Conservation (phyloP, 2,113 vertebrate species). For the Platysteira castanea region DNA sequence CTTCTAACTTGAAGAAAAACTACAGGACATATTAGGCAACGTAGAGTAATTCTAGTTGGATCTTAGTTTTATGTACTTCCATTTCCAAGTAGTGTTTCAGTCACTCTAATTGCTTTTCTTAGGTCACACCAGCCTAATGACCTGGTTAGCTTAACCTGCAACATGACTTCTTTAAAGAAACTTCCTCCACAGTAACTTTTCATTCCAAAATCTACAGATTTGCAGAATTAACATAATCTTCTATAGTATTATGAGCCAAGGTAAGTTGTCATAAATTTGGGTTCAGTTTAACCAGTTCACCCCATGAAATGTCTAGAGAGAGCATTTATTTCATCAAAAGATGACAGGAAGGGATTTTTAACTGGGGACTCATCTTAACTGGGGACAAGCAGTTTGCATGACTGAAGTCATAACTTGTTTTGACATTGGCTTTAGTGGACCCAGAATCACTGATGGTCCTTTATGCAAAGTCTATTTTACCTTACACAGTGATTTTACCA, state of each 20-base stretch:
- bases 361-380: neutral
- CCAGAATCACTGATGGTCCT: neutral
- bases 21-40: neutral
- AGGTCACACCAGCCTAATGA: neutral
- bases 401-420: neutral
- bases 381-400: neutral
- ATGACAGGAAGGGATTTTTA: neutral
- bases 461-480: neutral
- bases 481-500: accelerated
- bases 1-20: neutral
- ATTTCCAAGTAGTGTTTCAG: neutral
- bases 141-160: neutral
- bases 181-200: neutral
- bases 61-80: neutral
- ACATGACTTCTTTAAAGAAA: neutral
- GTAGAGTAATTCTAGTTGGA: neutral
- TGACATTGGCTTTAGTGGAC: neutral
- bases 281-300: neutral
- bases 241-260: neutral
- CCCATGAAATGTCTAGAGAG: neutral
- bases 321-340: neutral
- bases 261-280: neutral
- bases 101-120: neutral
- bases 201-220: neutral
- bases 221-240: neutral